Percentiles rank a stretch among this genome's conserved stretches.
Conservation (phyloP, 2,888 invertebrate genomes). For the Hecatera dysodea region DNA sequence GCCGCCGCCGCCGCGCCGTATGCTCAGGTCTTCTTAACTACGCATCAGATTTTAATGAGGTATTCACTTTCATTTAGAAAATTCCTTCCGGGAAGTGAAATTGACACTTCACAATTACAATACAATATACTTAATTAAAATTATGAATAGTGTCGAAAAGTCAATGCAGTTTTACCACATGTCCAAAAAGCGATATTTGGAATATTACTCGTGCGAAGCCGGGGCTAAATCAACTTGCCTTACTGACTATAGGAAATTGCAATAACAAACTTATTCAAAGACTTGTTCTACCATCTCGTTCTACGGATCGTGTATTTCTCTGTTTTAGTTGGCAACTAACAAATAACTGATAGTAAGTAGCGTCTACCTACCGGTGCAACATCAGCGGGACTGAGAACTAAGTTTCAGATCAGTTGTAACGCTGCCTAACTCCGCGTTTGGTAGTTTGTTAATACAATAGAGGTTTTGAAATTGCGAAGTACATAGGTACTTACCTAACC, state of each 20-base stretch:
- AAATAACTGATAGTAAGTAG: conserved; percentile 22
- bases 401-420: conserved; percentile 13
- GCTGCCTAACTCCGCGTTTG: conserved; percentile 8
- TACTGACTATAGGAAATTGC: background rate
- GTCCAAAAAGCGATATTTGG: too few species aligned
- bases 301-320: background rate
- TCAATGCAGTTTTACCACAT: too few species aligned
- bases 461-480: background rate
- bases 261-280: background rate
- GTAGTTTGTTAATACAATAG: conserved; percentile 5
- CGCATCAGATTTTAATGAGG: too few species aligned
- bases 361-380: background rate
- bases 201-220: too few species aligned
- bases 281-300: background rate
- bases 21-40: too few species aligned
- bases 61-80: too few species aligned
- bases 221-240: too few species aligned
- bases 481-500: background rate
- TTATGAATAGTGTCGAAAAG: too few species aligned
- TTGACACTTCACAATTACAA: too few species aligned
- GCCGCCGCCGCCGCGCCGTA: too few species aligned
- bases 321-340: conserved; percentile 15
- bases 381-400: background rate
- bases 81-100: too few species aligned
- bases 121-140: too few species aligned